Conservation (phyloP, 2,113 vertebrate genomes). For the Melospiza melodia region DNA sequence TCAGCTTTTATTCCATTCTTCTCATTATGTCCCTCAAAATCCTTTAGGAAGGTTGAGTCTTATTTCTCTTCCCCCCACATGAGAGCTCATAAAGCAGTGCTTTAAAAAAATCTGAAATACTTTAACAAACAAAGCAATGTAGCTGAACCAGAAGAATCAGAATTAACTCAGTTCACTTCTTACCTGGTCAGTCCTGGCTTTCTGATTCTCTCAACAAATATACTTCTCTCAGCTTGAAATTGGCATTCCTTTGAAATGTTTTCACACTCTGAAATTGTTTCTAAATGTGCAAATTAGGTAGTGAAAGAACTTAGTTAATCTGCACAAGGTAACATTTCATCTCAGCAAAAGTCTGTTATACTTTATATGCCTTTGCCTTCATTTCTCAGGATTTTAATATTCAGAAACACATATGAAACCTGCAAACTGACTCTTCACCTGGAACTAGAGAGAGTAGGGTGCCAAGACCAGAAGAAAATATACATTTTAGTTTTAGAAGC, state of each 20-base stretch:
- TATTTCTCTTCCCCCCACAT: not conserved
- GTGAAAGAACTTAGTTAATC: not conserved
- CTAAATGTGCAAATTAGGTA: slow-evolving; percentile 45
- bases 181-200: not conserved
- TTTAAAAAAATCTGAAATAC: not conserved
- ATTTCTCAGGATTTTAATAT: not conserved
- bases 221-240: slow-evolving; percentile 15
- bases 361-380: not conserved
- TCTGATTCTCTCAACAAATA: not conserved
- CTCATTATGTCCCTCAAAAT: not conserved
- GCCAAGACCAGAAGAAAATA: not conserved
- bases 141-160: not conserved
- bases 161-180: not conserved
- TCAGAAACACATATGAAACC: not conserved
- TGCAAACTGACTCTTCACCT: not conserved
- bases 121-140: not conserved
- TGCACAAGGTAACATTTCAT: not conserved
- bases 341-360: not conserved
- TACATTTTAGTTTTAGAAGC: not conserved
- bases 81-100: not conserved
- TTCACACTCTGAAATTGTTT: slow-evolving; percentile 3
- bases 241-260: slow-evolving; percentile 30
- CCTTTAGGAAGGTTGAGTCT: not conserved
- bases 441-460: not conserved
- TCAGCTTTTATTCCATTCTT: not conserved